Base-by-base conservation (phyloP, 2,797 vertebrate species). In the Halcyon smyrnensis region DNA sequence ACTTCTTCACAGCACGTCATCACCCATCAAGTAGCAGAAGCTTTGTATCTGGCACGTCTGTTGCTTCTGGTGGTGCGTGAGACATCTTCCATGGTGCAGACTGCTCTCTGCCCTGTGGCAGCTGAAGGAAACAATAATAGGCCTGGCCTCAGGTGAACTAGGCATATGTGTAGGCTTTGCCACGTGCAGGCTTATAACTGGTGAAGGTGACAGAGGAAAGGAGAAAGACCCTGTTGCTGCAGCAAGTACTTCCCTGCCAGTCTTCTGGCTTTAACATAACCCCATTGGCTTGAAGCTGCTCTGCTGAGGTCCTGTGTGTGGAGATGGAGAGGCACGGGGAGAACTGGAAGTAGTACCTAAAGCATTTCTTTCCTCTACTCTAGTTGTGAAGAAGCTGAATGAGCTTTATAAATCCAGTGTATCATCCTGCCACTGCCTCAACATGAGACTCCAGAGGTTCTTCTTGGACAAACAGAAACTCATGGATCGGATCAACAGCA, bases 401-500 rank as follows among this genome's bases (percentile, higher is more conserved):
- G 99, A 99, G 77, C 97, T 99, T 63, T 99, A 99, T 92, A 99
- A 99, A 97, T 98, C 97, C 89, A 99, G 99, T 7, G 99, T 99
- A 27, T 98, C 98, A 1, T 98, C 97, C 91, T 99, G 99, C 92
- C 99, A 99, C 92, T 98, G 98, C 95, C 98, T 99, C 97, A 99
- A 98, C 88, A 70, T 98, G 87, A 98, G 98, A 50, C 98, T 99
- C 68, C 99, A 99, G 97, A 98, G 98, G 64, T 99, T 99, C 98
- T 98, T 99, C 91, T 89, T 98, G 82, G 99, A 99, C 97, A 99
- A 99, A 92, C 99, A 99, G 98, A 99, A 98, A 83, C 98, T 99
- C 50, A 99, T 99, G 98, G 99, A 99, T 94, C 98, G 98, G 45
- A 98, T 99, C 95, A 99, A 98, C 95, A 99, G 98, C 89, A 98